These are phyloP conservation scores for Trematomus bernacchii DNA, from an alignment of 2,797 vertebrate genomes.

Conservation along the genomic window DNA sequence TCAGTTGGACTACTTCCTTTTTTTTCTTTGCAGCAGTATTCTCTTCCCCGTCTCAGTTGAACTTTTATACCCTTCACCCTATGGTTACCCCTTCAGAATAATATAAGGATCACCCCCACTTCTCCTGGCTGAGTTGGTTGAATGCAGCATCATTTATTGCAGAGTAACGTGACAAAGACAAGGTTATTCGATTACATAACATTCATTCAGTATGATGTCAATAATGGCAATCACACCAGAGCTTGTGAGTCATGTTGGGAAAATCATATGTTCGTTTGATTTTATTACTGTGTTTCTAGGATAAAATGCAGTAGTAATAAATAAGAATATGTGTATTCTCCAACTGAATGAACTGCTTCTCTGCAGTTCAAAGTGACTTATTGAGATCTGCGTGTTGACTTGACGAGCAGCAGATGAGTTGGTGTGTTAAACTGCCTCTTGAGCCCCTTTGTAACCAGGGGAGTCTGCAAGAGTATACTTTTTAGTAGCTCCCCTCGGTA, in stretches of 20 bases:
- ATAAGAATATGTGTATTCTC: constrained; percentile 36
- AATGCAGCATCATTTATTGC: constrained; percentile 9
- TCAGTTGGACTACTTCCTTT: constrained; percentile 36
- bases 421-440: constrained; percentile 63
- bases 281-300: constrained; percentile 8
- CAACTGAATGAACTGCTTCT: constrained; percentile 50
- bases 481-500: constrained; percentile 70
- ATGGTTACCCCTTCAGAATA: constrained; percentile 8
- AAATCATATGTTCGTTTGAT: constrained; percentile 11
- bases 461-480: constrained; percentile 70
- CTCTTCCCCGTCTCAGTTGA: constrained; percentile 8
- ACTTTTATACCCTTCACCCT: constrained; percentile 1
- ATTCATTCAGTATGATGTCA: constrained; percentile 5
- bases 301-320: constrained; percentile 23
- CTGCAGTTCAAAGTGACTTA: constrained; percentile 39
- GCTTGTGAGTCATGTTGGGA: constrained; percentile 15
- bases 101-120: neutral
- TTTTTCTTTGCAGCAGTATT: constrained; percentile 7
- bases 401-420: constrained; percentile 72
- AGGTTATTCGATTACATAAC: constrained; percentile 4
- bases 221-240: constrained; percentile 14
- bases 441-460: constrained; percentile 66
- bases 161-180: constrained; percentile 26
- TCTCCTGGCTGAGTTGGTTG: neutral
- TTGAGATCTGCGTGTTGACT: constrained; percentile 56